These are phyloP conservation scores for Elmis aenea DNA, from an alignment of 2,888 invertebrate species.

Conservation along the genomic window DNA sequence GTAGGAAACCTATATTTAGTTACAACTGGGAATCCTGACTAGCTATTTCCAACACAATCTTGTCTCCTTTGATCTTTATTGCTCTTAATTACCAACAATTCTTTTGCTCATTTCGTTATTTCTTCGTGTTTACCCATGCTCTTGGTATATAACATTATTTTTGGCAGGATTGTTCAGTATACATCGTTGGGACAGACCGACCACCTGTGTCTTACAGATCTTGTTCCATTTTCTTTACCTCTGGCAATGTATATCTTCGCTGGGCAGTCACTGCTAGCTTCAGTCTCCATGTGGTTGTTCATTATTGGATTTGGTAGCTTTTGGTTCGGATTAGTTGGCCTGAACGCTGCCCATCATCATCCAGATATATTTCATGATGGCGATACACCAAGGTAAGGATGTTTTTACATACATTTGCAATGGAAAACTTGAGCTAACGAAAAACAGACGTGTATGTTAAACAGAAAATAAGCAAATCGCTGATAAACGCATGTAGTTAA, in stretches of 20 bases:
- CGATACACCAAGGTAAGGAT: slow-evolving; percentile 57
- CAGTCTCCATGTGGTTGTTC: slow-evolving; percentile 58
- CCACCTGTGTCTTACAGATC: too few species aligned
- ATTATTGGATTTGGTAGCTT: slow-evolving; percentile 56
- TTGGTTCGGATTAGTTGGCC: slow-evolving; percentile 58
- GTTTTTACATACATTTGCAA: not conserved
- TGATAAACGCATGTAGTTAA: too few species aligned
- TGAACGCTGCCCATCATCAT: slow-evolving; percentile 76
- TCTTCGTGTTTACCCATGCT: too few species aligned
- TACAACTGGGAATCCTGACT: too few species aligned
- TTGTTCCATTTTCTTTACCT: slow-evolving; percentile 45
- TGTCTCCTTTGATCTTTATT: too few species aligned
- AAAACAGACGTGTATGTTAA: too few species aligned
- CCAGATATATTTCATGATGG: slow-evolving; percentile 77
- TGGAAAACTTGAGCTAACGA: too few species aligned
- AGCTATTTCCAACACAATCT: too few species aligned
- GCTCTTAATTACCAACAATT: too few species aligned
- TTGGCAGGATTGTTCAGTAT: slow-evolving; percentile 4
- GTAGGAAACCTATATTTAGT: too few species aligned
- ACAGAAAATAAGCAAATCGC: too few species aligned
- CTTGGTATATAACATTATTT: slow-evolving; percentile 6
- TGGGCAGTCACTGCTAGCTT: slow-evolving; percentile 34
- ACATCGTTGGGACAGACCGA: slow-evolving; percentile 35
- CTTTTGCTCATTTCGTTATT: too few species aligned
- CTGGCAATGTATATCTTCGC: slow-evolving; percentile 44